Conservation (phyloP, 2,797 vertebrate genomes). For the Poeciliopsis gracilis region DNA sequence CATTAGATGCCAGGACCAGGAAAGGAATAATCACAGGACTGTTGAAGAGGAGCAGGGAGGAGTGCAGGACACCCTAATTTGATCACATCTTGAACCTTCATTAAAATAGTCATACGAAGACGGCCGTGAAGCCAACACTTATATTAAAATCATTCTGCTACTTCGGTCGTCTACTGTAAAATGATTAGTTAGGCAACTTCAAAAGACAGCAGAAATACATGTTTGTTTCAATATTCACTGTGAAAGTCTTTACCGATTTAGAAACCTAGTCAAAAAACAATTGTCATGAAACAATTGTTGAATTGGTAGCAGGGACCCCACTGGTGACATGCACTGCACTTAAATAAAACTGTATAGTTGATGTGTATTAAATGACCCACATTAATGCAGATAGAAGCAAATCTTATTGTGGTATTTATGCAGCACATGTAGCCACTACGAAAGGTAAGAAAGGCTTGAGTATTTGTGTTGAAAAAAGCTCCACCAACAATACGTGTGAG, state of each 20-base stretch:
- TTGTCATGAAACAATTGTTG: background rate
- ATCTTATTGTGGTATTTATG: background rate
- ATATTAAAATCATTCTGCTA: background rate
- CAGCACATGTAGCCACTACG: background rate
- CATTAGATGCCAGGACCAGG: slow-evolving; percentile 17
- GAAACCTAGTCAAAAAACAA: background rate
- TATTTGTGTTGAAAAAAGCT: background rate
- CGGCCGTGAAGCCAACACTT: background rate
- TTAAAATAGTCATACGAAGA: background rate
- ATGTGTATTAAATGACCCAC: background rate
- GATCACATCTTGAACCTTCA: slow-evolving; percentile 6
- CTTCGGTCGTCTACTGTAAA: background rate
- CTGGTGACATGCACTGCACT: background rate
- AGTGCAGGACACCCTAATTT: background rate
- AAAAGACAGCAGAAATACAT: background rate
- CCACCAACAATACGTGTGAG: background rate
- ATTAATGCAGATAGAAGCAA: background rate
- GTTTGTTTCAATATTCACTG: background rate
- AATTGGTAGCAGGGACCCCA: background rate
- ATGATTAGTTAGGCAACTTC: background rate
- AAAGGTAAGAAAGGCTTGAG: background rate
- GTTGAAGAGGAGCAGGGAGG: background rate
- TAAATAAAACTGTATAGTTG: background rate
- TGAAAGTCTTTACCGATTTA: background rate
- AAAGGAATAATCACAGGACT: background rate